Conservation (phyloP, 2,113 vertebrate species). For the Otis tarda region DNA sequence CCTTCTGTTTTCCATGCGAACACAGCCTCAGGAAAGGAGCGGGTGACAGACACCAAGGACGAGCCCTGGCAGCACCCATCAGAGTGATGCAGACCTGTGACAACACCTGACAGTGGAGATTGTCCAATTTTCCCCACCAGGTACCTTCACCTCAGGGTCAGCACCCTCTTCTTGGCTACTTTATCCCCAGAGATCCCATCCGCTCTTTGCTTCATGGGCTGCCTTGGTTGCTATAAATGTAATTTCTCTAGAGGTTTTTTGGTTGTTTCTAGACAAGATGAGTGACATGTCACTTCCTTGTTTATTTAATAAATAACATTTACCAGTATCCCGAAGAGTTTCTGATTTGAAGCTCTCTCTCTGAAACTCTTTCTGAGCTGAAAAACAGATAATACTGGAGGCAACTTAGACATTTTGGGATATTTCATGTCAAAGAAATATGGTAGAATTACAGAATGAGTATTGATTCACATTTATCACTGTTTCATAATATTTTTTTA, state of each 20-base stretch:
- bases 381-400: neutral
- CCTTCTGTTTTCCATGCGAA: too few relatives aligned
- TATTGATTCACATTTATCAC: constrained; percentile 41
- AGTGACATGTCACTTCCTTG: neutral
- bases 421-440: constrained; percentile 6
- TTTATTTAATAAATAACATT: neutral
- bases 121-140: fast-evolving
- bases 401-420: neutral
- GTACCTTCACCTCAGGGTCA: fast-evolving
- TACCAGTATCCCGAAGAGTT: neutral
- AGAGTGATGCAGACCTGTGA: fast-evolving
- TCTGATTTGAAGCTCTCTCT: neutral
- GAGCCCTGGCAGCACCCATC: fast-evolving
- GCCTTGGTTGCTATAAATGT: fast-evolving
- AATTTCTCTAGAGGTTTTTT: neutral
- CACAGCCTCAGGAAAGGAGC: neutral
- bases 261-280: neutral
- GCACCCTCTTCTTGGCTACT: neutral
- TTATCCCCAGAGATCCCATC: too few relatives aligned
- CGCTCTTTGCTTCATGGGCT: neutral
- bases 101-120: neutral
- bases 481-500: constrained; percentile 39
- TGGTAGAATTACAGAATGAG: neutral
- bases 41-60: neutral
- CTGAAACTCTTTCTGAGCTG: neutral